Percentiles rank a stretch among this genome's conserved stretches.
phyloP scores from a whole-genome alignment of 2,888 invertebrate genomes.

The Drosophila robusta region DNA sequence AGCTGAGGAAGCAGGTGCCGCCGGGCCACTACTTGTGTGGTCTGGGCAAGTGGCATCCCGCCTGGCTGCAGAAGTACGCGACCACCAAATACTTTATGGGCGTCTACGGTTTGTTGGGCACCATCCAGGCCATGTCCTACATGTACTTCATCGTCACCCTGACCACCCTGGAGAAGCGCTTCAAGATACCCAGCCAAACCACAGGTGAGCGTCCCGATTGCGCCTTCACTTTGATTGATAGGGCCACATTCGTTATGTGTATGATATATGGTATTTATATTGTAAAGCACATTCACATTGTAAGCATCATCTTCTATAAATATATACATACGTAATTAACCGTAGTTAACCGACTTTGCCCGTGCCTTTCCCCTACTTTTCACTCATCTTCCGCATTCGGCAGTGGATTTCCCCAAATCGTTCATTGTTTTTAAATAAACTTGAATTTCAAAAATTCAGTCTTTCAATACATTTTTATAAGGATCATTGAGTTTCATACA shows the following conservation, averaged over 20 bases:
- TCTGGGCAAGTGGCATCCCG: constrained; percentile 86
- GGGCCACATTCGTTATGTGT: neutral
- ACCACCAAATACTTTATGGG: constrained; percentile 87
- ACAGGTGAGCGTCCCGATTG: constrained; percentile 86
- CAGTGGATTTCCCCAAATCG: no score
- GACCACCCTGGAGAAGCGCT: constrained; percentile 89
- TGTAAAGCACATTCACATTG: neutral
- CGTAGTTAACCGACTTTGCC: neutral
- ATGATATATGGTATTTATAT: constrained; percentile 1
- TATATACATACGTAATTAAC: constrained; percentile 11
- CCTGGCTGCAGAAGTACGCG: constrained; percentile 87
- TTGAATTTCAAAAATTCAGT: no score
- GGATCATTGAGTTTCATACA: no score
- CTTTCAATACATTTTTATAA: no score
- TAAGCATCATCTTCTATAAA: constrained; percentile 34
- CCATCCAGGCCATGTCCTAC: constrained; percentile 88
- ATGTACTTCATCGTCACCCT: constrained; percentile 88
- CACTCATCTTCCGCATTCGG: no score
- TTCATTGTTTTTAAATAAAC: no score
- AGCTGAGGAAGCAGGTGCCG: constrained; percentile 53
- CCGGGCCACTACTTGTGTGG: constrained; percentile 85
- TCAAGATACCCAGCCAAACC: constrained; percentile 89
- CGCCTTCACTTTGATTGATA: constrained; percentile 37
- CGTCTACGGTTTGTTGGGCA: constrained; percentile 88
- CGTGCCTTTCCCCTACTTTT: no score